phyloP scores from a whole-genome alignment of 1,140 invertebrate species.

The Apis mellifera region Amel_HAv3.1 CM009932.2:859001-859500 shows the following conservation, averaged over 20 bases:
- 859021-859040: constrained; percentile 1
- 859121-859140: constrained; percentile 17
- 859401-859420: neutral
- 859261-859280: constrained; percentile 65
- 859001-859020: neutral
- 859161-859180: constrained; percentile 1
- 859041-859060: neutral
- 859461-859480: neutral
- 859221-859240: constrained; percentile 65
- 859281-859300: constrained; percentile 66
- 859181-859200: constrained; percentile 11
- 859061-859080: neutral
- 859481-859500: no score
- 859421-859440: neutral
- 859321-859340: constrained; percentile 54
- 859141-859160: constrained; percentile 5
- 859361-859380: neutral
- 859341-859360: constrained; percentile 13
- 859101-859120: constrained; percentile 11
- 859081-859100: constrained; percentile 3
- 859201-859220: constrained; percentile 58
- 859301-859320: constrained; percentile 56
- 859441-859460: neutral
- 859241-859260: constrained; percentile 68
- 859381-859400: neutral